phyloP scores from a whole-genome alignment of 2,797 vertebrate species.

The Nasua narica region DNA sequence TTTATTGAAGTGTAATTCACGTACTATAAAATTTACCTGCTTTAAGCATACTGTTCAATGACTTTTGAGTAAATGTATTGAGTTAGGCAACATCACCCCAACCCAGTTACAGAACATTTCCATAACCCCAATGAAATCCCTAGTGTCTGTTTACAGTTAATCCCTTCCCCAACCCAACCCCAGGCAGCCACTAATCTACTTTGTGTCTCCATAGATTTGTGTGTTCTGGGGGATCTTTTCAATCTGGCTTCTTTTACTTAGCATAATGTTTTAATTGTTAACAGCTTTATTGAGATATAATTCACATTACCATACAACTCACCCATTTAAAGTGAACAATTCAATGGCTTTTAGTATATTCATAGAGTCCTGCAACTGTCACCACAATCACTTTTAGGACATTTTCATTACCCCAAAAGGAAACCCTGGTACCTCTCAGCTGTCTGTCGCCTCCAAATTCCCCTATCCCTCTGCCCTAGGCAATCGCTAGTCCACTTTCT shows the following conservation, averaged over 20 bases:
- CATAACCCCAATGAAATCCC: not conserved
- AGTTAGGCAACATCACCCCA: not conserved
- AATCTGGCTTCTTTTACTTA: conserved; percentile 21
- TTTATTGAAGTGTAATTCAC: conserved; percentile 29
- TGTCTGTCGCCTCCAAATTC: not conserved
- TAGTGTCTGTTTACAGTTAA: not conserved
- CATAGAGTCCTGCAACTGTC: not conserved
- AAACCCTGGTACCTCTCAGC: not conserved
- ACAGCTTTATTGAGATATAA: conserved; percentile 41
- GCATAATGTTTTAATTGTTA: conserved; percentile 46
- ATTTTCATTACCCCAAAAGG: not conserved
- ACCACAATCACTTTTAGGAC: conserved; percentile 33
- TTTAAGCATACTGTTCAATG: not conserved
- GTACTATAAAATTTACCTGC: not conserved
- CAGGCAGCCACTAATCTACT: not conserved
- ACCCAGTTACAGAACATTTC: not conserved
- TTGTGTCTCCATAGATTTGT: conserved; percentile 22
- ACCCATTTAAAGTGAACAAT: not conserved
- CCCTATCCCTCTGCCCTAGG: not conserved
- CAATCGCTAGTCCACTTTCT: not conserved
- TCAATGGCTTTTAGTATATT: not conserved
- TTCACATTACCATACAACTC: not conserved
- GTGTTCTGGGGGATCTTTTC: conserved; percentile 3
- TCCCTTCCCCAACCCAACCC: not conserved
- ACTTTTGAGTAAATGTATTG: not conserved